These are phyloP conservation scores for Macquaria australasica DNA, from an alignment of 2,113 vertebrate species.

Conservation along the genomic window DNA sequence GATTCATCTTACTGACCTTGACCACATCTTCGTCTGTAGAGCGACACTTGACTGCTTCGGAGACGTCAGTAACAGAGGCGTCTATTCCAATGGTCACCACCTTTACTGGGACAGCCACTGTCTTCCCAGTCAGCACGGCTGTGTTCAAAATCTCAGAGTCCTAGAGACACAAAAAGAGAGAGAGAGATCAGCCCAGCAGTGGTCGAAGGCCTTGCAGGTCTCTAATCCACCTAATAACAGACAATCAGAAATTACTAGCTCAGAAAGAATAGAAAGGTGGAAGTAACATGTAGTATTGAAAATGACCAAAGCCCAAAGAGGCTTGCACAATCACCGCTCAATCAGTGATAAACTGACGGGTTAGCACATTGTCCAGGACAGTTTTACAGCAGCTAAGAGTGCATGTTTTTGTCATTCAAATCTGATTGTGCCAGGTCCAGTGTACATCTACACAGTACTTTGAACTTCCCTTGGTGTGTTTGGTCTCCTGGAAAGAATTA, in stretches of 20 bases:
- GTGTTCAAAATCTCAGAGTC: constrained; percentile 96
- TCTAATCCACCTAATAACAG: constrained; percentile 1
- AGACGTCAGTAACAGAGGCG: constrained; percentile 88
- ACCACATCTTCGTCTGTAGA: constrained; percentile 92
- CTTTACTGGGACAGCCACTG: constrained; percentile 91
- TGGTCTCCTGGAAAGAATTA: not conserved
- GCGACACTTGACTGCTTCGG: constrained; percentile 90
- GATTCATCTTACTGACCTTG: constrained; percentile 86
- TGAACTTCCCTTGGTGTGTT: not conserved
- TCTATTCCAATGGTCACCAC: constrained; percentile 92
- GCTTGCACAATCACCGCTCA: constrained; percentile 7
- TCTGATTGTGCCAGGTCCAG: not conserved
- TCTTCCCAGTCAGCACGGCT: constrained; percentile 92
- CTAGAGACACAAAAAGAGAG: constrained; percentile 72
- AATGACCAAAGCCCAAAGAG: constrained; percentile 7
- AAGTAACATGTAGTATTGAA: constrained; percentile 1
- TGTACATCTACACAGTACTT: not conserved
- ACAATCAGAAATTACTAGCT: not conserved
- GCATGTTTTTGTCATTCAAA: not conserved
- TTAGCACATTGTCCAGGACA: constrained; percentile 13
- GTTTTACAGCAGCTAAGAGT: not conserved
- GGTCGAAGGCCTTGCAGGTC: not conserved
- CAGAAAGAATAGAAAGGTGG: not conserved
- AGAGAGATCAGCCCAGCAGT: constrained; percentile 22
- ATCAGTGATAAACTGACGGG: constrained; percentile 34